phyloP scores from a whole-genome alignment of 2,888 invertebrate genomes.

The Steinernema hermaphroditum region DNA sequence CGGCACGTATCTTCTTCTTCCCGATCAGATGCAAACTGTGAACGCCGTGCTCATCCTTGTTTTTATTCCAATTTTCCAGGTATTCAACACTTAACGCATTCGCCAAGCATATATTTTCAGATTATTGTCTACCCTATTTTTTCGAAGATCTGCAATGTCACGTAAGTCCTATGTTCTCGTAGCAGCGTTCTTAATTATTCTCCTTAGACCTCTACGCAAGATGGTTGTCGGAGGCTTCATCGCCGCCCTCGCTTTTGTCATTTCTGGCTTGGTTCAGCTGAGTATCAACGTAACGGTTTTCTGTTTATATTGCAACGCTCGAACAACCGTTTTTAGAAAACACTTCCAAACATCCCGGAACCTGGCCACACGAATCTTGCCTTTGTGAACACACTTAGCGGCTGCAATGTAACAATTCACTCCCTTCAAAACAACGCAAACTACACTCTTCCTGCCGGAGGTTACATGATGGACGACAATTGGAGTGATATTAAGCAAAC shows the following conservation, averaged over 20 bases:
- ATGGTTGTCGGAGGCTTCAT: constrained; percentile 85
- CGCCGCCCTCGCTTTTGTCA: constrained; percentile 81
- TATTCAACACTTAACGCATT: no score
- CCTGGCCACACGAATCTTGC: constrained; percentile 47
- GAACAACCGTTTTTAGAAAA: constrained; percentile 41
- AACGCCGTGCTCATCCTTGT: constrained; percentile 69
- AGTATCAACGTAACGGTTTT: constrained; percentile 56
- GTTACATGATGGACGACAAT: constrained; percentile 9
- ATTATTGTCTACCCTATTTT: constrained; percentile 64
- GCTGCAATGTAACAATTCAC: constrained; percentile 37
- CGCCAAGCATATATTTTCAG: constrained; percentile 2
- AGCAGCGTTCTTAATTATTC: not conserved
- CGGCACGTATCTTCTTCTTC: constrained; percentile 38
- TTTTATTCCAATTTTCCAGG: constrained; percentile 69
- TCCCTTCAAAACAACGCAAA: not conserved
- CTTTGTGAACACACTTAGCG: constrained; percentile 51
- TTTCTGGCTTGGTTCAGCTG: constrained; percentile 78
- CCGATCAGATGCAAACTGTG: constrained; percentile 63
- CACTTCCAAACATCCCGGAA: constrained; percentile 50
- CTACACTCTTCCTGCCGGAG: not conserved
- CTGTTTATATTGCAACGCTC: not conserved
- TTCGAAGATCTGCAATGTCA: constrained; percentile 46
- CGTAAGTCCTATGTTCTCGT: constrained; percentile 44
- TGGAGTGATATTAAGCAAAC: not conserved
- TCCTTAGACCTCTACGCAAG: constrained; percentile 78